Base-by-base conservation (phyloP, 2,888 invertebrate genomes). In the Danaus chrysippus region DNA sequence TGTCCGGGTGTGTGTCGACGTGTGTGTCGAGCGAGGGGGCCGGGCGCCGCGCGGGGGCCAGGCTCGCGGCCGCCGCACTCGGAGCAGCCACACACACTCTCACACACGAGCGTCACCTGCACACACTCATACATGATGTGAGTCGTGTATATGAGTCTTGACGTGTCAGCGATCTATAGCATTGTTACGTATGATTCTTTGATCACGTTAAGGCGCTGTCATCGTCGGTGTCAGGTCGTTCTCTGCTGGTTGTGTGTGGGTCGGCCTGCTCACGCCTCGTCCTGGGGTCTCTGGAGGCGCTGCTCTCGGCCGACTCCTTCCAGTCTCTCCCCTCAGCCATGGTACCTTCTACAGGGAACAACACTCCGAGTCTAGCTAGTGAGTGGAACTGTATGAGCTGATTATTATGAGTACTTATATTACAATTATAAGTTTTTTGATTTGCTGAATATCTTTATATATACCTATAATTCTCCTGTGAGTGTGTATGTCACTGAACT, bases 31-130 rank as follows among this genome's bases (percentile, higher is more conserved):
- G 94, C 69, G 93, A 95, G 42, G 98, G 98, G 53, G 93, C 93
- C 56, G 97, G 98, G 0, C 92, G 98, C 44, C 92, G 96, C 73
- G 94, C 96, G 11, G 95, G 97, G 0, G 92, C 97, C 0, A 93
- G 93, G 69, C 88, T 97, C 6, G 92, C 94, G 0, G 94, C 96
- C 10, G 93, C 95, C 58, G 90, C 96, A 95, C 59, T 70, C 13
- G 46, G 64, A 46, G 69, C 69, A 8, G 10, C 61, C 12, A 69
- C 67, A 19, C 54, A 58, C 42, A 93, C 94, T 58, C 94, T 96
- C 58, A 92, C 93, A 54, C 73, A 94, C 15, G 54, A n/a, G 10
- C 42, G 19, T 17, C 63, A 63, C 10, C 64, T 69, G 42, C 41
- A 63, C 34, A 49, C 58, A 34, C 55, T 43, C 52, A 9, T 66